Percentiles rank a stretch among this genome's conserved stretches.
These are phyloP conservation scores for Mormyrus hasselquistii DNA, from an alignment of 2,797 vertebrate genomes.

Conservation along the genomic window DNA sequence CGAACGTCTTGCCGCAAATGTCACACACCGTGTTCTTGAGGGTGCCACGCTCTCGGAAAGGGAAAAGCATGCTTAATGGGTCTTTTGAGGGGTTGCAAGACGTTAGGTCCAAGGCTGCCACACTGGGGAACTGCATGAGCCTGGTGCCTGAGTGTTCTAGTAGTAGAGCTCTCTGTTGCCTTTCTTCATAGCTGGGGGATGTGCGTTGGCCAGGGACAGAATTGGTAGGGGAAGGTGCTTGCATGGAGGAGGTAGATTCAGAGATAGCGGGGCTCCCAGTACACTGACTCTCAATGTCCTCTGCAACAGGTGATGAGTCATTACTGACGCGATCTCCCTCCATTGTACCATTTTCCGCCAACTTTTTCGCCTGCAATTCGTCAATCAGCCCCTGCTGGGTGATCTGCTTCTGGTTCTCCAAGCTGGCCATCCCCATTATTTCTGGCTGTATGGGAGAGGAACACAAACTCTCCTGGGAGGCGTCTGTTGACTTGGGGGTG, in stretches of 20 bases:
- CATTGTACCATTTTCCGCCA: conserved; percentile 57
- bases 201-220: conserved; percentile 62
- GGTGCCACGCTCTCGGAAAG: conserved; percentile 68
- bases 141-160: conserved; percentile 54
- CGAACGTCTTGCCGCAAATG: conserved; percentile 80
- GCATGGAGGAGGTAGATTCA: conserved; percentile 72
- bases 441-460: conserved; percentile 66
- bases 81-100: conserved; percentile 65
- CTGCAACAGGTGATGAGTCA: conserved; percentile 61
- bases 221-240: conserved; percentile 68
- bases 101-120: conserved; percentile 65
- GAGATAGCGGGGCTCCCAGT: conserved; percentile 67
- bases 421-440: conserved; percentile 65
- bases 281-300: conserved; percentile 70
- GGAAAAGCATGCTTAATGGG: conserved; percentile 62
- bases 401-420: conserved; percentile 72
- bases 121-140: conserved; percentile 58
- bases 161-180: conserved; percentile 51
- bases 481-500: conserved; percentile 65
- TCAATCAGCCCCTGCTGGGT: conserved; percentile 63
- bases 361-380: conserved; percentile 66
- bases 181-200: conserved; percentile 60
- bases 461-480: conserved; percentile 65
- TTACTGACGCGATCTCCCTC: conserved; percentile 68
- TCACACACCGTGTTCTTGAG: conserved; percentile 76